Conservation (phyloP, 2,113 vertebrate genomes). For the Eptatretus burgeri region DNA sequence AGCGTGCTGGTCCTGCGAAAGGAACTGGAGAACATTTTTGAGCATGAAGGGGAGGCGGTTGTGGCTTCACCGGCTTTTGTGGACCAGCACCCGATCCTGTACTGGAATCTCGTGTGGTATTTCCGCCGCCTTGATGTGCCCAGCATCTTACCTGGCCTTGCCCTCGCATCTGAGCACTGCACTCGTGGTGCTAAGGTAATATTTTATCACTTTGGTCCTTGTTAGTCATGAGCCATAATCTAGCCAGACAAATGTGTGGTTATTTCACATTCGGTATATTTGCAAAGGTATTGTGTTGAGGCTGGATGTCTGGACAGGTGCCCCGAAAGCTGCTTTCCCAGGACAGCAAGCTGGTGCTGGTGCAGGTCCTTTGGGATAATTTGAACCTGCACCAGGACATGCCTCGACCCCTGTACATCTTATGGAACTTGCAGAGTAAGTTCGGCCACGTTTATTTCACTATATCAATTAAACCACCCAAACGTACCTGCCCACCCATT, state of each 20-base stretch:
- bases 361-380: constrained; percentile 89
- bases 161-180: constrained; percentile 79
- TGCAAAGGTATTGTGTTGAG: not conserved
- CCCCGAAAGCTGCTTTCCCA: constrained; percentile 24
- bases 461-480: too few relatives aligned
- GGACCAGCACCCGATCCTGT: constrained; percentile 89
- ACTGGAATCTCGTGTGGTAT: constrained; percentile 97
- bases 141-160: constrained; percentile 63
- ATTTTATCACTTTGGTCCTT: too few relatives aligned
- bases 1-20: constrained; percentile 80
- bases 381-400: constrained; percentile 69
- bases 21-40: constrained; percentile 69
- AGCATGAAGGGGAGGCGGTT: constrained; percentile 87
- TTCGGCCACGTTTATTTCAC: constrained; percentile 10
- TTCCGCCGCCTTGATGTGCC: constrained; percentile 64
- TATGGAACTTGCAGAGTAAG: constrained; percentile 64
- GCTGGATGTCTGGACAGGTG: constrained; percentile 3
- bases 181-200: constrained; percentile 57
- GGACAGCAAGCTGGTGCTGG: constrained; percentile 66
- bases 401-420: constrained; percentile 46
- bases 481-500: too few relatives aligned
- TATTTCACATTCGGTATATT: too few relatives aligned
- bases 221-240: too few relatives aligned
- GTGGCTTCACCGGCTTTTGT: constrained; percentile 85
- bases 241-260: too few relatives aligned